Percentiles rank a stretch among this genome's conserved stretches.
These are phyloP conservation scores for Danaus chrysippus DNA, from an alignment of 2,888 invertebrate species.

Conservation along the genomic window DNA sequence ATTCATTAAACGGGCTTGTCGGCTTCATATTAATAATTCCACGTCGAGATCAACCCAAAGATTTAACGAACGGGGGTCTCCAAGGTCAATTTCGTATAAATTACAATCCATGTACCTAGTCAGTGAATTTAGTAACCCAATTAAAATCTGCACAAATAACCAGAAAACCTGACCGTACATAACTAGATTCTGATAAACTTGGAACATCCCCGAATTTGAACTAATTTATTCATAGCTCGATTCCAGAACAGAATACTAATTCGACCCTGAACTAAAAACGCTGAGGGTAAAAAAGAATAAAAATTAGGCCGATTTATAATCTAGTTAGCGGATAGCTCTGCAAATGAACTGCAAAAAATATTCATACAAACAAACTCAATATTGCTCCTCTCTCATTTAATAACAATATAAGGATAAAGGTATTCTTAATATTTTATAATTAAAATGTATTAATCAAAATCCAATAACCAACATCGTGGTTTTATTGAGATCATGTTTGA, in stretches of 20 bases:
- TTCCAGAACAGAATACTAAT: conserved; percentile 36
- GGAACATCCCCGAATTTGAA: conserved; percentile 35
- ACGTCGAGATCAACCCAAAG: conserved; percentile 1
- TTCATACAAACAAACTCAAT: background rate
- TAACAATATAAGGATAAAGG: background rate
- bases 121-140: conserved; percentile 12
- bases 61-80: conserved; percentile 1
- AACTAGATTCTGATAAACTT: conserved; percentile 42
- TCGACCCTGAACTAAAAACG: conserved; percentile 28
- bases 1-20: conserved; percentile 4
- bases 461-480: too few relatives aligned
- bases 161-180: conserved; percentile 30
- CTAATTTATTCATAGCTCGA: conserved; percentile 46
- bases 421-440: too few relatives aligned
- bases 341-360: conserved; percentile 1
- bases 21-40: conserved; percentile 1
- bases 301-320: conserved; percentile 7
- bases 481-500: too few relatives aligned
- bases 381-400: background rate
- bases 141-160: conserved; percentile 20
- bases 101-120: background rate
- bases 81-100: background rate
- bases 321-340: background rate
- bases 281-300: conserved; percentile 20
- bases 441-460: too few relatives aligned